Percentiles rank a stretch among this genome's conserved stretches.
These are phyloP conservation scores for Drosophila ficusphila DNA, from an alignment of 1,140 invertebrate genomes.

Conservation along the genomic window DNA sequence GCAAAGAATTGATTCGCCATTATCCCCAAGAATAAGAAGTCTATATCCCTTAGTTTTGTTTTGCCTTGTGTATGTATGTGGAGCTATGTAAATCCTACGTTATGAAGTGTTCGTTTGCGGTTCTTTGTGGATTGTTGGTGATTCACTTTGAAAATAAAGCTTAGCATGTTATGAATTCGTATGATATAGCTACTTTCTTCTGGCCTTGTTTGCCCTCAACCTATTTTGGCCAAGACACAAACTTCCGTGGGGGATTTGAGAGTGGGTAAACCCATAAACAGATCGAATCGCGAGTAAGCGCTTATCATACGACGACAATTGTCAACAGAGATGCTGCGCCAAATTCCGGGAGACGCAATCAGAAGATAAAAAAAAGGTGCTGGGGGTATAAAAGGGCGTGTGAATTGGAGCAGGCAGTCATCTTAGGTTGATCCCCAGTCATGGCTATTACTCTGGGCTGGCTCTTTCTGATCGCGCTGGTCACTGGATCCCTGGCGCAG, in stretches of 20 bases:
- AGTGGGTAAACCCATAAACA: conserved; percentile 53
- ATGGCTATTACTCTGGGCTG: conserved; percentile 26
- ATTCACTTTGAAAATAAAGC: conserved; percentile 73
- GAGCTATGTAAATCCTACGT: conserved; percentile 25
- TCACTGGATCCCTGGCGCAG: conserved; percentile 5
- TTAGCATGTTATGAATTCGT: conserved; percentile 58
- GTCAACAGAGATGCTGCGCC: conserved; percentile 60
- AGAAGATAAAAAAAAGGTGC: conserved; percentile 3
- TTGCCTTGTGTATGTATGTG: conserved; percentile 41
- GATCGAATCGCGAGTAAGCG: conserved; percentile 66
- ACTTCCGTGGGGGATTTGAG: conserved; percentile 26
- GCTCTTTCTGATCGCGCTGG: conserved; percentile 35
- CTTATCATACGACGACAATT: conserved; percentile 37
- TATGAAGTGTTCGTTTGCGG: conserved; percentile 68
- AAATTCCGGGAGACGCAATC: conserved; percentile 52
- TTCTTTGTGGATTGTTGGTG: conserved; percentile 67
- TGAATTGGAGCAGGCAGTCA: background rate
- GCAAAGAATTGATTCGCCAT: conserved; percentile 4
- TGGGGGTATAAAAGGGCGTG: conserved; percentile 38
- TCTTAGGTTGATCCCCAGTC: background rate
- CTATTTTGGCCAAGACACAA: conserved; percentile 8
- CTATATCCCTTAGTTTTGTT: conserved; percentile 11
- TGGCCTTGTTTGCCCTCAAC: conserved; percentile 3
- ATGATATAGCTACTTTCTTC: conserved; percentile 15
- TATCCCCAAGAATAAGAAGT: background rate